Base-by-base conservation (phyloP, 2,888 invertebrate genomes). In the Leucophenga maculata region DNA sequence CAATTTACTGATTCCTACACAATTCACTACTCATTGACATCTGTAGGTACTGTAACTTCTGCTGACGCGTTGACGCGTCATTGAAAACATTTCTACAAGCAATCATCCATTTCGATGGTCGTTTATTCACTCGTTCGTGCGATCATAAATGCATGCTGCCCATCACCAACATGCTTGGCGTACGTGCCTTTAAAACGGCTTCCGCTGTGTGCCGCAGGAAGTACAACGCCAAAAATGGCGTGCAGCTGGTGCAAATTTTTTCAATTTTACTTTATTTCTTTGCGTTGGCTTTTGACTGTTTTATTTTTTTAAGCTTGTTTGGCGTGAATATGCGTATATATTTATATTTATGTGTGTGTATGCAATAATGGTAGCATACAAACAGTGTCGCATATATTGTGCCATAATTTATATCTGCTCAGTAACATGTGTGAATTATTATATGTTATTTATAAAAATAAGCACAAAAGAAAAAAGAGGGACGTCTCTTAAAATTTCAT, bases 401-500 rank as follows among this genome's bases (percentile, higher is more conserved):
- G 52, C 64, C 50, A 72, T 75, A 77, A 78, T 77, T 77, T 78
- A 80, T 80, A 74, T 75, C 69, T 76, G 72, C 68, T 74, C 68
- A 74, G 78, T 74, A 72, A 76, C 78, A 80, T 77, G 74, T 81
- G 82, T 73, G 72, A 78, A 75, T 80, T 78, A 80, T 82, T 82
- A 75, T 74, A 73, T 76, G 72, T 76, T 72, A 78, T 81, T 81
- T 81, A 76, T n/a, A n/a, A n/a, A n/a, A n/a, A n/a, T n/a, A n/a
- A n/a, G n/a, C n/a, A n/a, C n/a, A n/a, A n/a, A n/a, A n/a, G n/a
- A n/a, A n/a, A n/a, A n/a, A n/a, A n/a, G n/a, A n/a, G n/a, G n/a
- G n/a, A n/a, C n/a, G n/a, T n/a, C n/a, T n/a, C n/a, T n/a, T n/a
- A n/a, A n/a, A n/a, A n/a, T 81, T 76, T 48, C n/a, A 48, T 14